These are phyloP conservation scores for Ennomos quercinarius DNA, from an alignment of 2,888 invertebrate species.

Conservation along the genomic window DNA sequence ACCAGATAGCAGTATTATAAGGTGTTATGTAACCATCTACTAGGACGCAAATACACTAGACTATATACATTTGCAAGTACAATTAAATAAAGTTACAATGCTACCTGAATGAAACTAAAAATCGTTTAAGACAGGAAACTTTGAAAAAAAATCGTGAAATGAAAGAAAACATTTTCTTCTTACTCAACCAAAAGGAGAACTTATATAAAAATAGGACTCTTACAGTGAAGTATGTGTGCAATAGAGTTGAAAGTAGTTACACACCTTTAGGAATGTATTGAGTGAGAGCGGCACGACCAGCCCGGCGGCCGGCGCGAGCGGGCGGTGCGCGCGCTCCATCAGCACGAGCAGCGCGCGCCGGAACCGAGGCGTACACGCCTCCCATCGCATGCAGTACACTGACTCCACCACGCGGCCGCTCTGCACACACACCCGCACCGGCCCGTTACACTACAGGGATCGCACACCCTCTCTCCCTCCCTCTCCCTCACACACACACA, in stretches of 20 bases:
- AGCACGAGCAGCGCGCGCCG: constrained; percentile 69
- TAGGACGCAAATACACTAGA: too few species aligned
- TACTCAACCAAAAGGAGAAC: neutral
- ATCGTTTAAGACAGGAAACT: too few species aligned
- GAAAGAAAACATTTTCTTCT: too few species aligned
- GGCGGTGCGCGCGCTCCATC: constrained; percentile 75
- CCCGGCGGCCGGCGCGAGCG: constrained; percentile 77
- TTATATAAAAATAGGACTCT: too few species aligned
- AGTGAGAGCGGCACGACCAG: constrained; percentile 80
- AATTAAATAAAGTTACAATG: too few species aligned
- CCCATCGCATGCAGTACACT: constrained; percentile 70
- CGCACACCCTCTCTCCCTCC: too few species aligned
- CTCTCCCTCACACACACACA: constrained; percentile 66
- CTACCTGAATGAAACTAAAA: too few species aligned
- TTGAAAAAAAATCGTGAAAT: neutral
- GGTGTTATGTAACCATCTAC: too few species aligned
- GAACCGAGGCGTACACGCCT: constrained; percentile 57
- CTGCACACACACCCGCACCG: constrained; percentile 62
- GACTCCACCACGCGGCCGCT: constrained; percentile 70
- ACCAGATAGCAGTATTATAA: too few species aligned
- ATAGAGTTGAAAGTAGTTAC: neutral
- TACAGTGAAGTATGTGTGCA: neutral
- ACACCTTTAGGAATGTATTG: constrained; percentile 75
- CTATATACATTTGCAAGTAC: too few species aligned
- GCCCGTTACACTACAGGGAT: constrained; percentile 58